Base-by-base conservation (phyloP, 2,888 invertebrate species). In the Spodoptera littoralis region DNA sequence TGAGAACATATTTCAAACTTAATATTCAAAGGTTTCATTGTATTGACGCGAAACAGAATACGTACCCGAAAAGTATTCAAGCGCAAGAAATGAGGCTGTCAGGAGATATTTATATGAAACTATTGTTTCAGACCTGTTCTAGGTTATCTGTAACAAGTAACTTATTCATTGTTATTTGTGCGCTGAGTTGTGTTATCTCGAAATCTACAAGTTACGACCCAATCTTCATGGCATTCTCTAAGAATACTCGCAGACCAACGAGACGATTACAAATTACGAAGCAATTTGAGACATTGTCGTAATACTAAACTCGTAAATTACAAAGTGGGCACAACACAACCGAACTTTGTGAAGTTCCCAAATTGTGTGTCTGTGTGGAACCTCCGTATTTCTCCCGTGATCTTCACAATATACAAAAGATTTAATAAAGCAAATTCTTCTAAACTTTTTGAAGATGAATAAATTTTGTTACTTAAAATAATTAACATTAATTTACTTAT, bases 241-340 rank as follows among this genome's bases (percentile, higher is more conserved):
- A 24, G 47, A 68, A 64, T 65, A 66, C 62, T 47, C 47, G 44
- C 47, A 52, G 56, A 55, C 56, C 57, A 56, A 47, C 60, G 53
- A 51, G 60, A 50, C 80, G 79, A 79, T 81, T 78, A 77, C 77
- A 82, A 82, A 86, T 86, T 83, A 80, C 70, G 80, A 85, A 85
- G 81, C 86, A 85, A 86, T 88, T 85, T 84, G 73, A 80, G 82
- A 76, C 80, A 79, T 79, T 83, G 81, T 80, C 76, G 79, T 76
- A 70, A 76, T 77, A 75, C 82, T 81, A 80, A 83, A 85, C 82
- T 85, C 88, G 85, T 92, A 90, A 90, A 91, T 92, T 88, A 88
- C 82, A 76, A 84, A 87, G 82, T 83, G 84, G 82, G 80, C 82
- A 81, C 84, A 80, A 85, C 80, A 82, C 74, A 59, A 70, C 67